Evolutionary conservation across 2,888 invertebrate species (phyloP), one percentile per base, ranked within the genome.

Genomic region (Pyrochroa serraticornis): DNA sequence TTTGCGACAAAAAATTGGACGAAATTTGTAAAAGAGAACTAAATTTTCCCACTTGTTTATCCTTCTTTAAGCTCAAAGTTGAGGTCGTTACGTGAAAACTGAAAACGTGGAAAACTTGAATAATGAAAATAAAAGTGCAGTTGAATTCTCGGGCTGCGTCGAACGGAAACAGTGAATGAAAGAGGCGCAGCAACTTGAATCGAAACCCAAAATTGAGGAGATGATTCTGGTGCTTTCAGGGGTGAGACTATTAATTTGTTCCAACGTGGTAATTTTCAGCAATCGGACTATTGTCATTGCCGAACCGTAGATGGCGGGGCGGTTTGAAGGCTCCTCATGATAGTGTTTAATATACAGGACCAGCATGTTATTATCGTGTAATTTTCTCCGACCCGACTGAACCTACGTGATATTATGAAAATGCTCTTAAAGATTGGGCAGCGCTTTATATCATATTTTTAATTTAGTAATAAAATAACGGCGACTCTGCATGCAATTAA

Each of bases 381-480:
- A 75, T 75, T 75, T 73, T 67, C 67, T 69, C 67, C 58, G 64
- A 67, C 62, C 64, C 66, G 56, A 57, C 62, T 58, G 64, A 46
- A 58, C 61, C 65, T 68, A 71, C 69, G 69, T 70, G 69, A 63
- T 69, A 71, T 67, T 64, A 72, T 69, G 70, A 74, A 73, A 72
- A 74, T 69, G 60, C 65, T 66, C 63, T 65, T 64, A 68, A 66
- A 71, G 69, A 69, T 70, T 69, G 68, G 62, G 64, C 64, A 67
- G 62, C 67, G 66, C 60, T 68, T 61, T 59, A 66, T 68, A 71
- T 70, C 71, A 72, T 66, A 71, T 73, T 74, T 74, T 76, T 75
- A 76, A 76, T 76, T 76, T 76, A 72, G 74, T 75, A 75, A 76
- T 77, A 77, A 76, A 75, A 74, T 76, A 75, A 74, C 75, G 73